Base-by-base conservation (phyloP, 2,797 vertebrate genomes). In the Lepus oiostolus region DNA sequence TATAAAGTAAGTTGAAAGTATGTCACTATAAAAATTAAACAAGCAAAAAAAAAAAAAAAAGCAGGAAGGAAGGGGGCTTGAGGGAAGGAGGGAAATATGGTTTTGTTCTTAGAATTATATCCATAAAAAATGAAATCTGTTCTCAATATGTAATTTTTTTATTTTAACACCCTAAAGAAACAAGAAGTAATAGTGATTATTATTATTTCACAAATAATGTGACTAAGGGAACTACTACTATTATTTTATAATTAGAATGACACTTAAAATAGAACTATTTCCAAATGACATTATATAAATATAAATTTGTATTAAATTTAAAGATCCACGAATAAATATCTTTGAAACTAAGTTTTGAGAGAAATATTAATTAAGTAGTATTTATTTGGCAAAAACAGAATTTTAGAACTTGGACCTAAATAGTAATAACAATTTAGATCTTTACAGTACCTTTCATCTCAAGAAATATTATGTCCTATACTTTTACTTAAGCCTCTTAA, bases 201-300 rank as follows among this genome's bases (percentile, higher is more conserved):
- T 16, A 79, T 10, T 11, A 58, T 42, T 91, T 96, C 35, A 82
- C 47, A 90, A 76, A 77, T 79, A 85, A 79, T 72, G 62, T 83
- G n/a, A 32, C 26, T 30, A 95, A 80, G 35, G 10, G 85, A 83
- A 91, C 16, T 72, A 81, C 22, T 30, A 85, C 22, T 30, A 85
- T 32, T 84, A 82, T 70, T 88, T 92, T 60, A 75, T 0, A 86
- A 70, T 62, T 88, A 87, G 26, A 91, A 82, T 67, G 42, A 54
- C 38, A 94, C 26, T 93, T 74, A 72, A 94, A 89, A 87, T 63
- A 76, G 52, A 76, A 60, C 91, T 21, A 83, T 65, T 89, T 11
- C 28, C 47, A 91, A 74, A 28, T 28, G 22, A 60, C 21, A 77
- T 85, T 32, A 88, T 5, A 75, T 54, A 9, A 62, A 76, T 65